These are phyloP conservation scores for Columba janthina DNA, from an alignment of 2,113 vertebrate genomes.

Conservation along the genomic window DNA sequence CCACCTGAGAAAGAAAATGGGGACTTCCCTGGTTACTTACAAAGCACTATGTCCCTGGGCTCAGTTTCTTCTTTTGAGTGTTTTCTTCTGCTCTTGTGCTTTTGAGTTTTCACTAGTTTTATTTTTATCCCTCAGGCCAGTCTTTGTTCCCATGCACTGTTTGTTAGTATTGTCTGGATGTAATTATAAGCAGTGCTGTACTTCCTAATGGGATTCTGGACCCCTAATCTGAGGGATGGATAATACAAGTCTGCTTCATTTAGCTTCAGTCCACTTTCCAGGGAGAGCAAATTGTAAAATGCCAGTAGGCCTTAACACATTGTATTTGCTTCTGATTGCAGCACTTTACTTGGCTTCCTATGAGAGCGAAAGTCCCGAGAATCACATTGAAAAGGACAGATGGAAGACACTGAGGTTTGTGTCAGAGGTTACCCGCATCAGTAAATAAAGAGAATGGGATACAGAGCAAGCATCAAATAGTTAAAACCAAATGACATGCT, in stretches of 20 bases:
- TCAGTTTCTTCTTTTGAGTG: not conserved
- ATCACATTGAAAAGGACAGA: slow-evolving; percentile 93
- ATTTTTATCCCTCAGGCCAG: not conserved
- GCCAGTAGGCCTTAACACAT: not conserved
- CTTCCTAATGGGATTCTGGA: not conserved
- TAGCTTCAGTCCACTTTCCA: not conserved
- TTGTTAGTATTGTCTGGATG: not conserved
- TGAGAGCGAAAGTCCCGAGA: slow-evolving; percentile 93
- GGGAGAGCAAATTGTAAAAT: not conserved
- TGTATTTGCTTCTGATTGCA: slow-evolving; percentile 61
- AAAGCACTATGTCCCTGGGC: not conserved
- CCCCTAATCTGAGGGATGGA: not conserved
- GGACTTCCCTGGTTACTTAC: not conserved
- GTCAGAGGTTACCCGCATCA: not conserved
- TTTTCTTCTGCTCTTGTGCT: not conserved
- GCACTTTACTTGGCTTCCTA: slow-evolving; percentile 93
- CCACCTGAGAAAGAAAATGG: not conserved
- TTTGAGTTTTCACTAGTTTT: not conserved
- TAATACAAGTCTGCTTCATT: not conserved
- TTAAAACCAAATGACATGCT: not conserved
- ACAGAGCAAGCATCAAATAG: not conserved
- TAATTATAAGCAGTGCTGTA: not conserved
- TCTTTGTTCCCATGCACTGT: not conserved
- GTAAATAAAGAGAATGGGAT: not conserved
- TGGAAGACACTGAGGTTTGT: slow-evolving; percentile 95